These are phyloP conservation scores for Ispidina lecontei DNA, from an alignment of 2,797 vertebrate species.

Conservation along the genomic window DNA sequence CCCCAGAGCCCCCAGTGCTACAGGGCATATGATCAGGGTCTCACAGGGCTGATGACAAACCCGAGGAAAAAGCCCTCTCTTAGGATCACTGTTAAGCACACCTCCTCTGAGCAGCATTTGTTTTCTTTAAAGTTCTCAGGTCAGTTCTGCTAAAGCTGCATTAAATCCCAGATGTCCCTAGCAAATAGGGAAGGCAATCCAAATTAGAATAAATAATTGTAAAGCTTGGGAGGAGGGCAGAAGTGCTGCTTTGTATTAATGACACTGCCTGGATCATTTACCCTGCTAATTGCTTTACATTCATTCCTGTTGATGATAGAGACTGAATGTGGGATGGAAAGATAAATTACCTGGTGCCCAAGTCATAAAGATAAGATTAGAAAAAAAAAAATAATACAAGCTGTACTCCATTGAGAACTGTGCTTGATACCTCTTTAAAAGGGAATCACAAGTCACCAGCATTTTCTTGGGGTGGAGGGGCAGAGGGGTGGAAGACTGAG, in stretches of 20 bases:
- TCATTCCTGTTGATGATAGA: neutral
- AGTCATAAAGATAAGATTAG: neutral
- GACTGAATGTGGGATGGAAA: neutral
- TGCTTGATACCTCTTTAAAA: neutral
- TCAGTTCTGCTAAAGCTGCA: neutral
- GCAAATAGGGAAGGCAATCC: neutral
- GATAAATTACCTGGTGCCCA: neutral
- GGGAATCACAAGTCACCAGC: neutral
- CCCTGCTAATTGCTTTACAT: neutral
- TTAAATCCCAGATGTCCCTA: neutral
- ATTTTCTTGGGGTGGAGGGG: neutral
- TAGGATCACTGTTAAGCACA: neutral
- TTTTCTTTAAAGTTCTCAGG: neutral
- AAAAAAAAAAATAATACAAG: neutral
- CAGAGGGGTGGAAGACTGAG: neutral
- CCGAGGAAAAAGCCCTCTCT: neutral
- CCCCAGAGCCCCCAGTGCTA: neutral
- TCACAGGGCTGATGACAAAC: neutral
- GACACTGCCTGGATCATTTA: neutral
- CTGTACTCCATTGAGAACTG: neutral
- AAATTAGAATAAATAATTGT: neutral
- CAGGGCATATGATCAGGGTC: rapidly evolving
- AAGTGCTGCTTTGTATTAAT: neutral
- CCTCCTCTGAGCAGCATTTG: neutral
- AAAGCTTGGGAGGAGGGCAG: neutral